Evolutionary conservation across 2,113 vertebrate species (phyloP), one percentile per base, ranked within the genome.

Genomic region (Megalops atlanticus): DNA sequence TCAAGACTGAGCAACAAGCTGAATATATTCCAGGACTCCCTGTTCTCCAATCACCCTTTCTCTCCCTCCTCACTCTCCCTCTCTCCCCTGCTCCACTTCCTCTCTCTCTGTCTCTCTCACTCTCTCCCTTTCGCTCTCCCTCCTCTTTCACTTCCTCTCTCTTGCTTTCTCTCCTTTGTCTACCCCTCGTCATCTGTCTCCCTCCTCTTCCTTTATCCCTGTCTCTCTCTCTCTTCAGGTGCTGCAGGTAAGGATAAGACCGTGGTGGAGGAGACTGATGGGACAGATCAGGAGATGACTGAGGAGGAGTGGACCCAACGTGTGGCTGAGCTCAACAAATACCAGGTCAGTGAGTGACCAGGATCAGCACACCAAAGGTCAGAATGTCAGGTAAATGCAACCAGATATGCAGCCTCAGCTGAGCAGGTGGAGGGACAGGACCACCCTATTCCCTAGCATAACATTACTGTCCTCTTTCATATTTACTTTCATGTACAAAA

Each of bases 241-340:
- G 35, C 72, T 18, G 14, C 83, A 95, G 94, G 92, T 80, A 95
- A 93, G 94, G 96, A 94, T 84, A 95, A 94, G 43, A 89, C 90
- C 41, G 89, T 87, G 81, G 83, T 88, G 45, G 89, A 91, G 80
- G 94, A 88, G 88, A 88, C 81, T 40, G 88, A 84, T 76, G 87
- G 91, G 41, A 81, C 84, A 36, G 93, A 89, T 35, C 91, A 93
- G 49, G 93, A 95, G 86, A 93, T 97, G 94, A 96, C 95, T n/a
- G 97, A 98, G 88, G 97, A 97, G 84, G 97, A 98, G 87, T 94
- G 96, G 94, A 95, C 94, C 84, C 95, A 94, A 85, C 96, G 97
- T 0, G 91, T 96, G 85, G 95, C 97, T 69, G 97, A 98, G 72
- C 93, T 97, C 89, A 98, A 97, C 88, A 99, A 99, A 88, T 97